Conservation (phyloP, 2,797 vertebrate species). For the Poecilia picta region DNA sequence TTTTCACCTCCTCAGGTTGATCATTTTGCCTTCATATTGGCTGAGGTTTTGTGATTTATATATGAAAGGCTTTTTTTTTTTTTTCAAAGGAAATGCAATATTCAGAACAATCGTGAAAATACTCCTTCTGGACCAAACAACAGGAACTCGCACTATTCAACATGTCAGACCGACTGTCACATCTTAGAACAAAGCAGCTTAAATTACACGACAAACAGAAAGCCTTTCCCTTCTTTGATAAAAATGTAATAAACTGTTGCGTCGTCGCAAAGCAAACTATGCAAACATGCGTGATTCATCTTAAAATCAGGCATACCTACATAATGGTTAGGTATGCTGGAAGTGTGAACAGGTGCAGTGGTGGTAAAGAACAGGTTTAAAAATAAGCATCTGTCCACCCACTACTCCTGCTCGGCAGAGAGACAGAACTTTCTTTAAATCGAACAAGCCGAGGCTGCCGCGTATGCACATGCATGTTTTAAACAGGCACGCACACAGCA, state of each 20-base stretch:
- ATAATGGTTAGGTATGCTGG: background rate
- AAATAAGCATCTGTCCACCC: background rate
- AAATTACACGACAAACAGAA: background rate
- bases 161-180: background rate
- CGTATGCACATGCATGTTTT: background rate
- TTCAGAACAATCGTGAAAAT: background rate
- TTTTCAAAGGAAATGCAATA: background rate
- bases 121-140: background rate
- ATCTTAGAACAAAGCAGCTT: background rate
- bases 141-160: background rate
- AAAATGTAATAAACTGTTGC: background rate
- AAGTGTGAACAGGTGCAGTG: background rate
- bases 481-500: slow-evolving; percentile 6
- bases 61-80: background rate
- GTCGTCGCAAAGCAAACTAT: background rate
- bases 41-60: background rate
- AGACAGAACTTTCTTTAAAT: slow-evolving; percentile 1
- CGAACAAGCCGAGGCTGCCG: background rate
- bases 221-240: background rate
- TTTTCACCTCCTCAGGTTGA: background rate
- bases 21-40: background rate
- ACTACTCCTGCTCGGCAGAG: background rate
- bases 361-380: background rate
- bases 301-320: too few relatives aligned
- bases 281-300: background rate